These are phyloP conservation scores for Condylostylus longicornis DNA, from an alignment of 1,140 invertebrate species.

Conservation along the genomic window DNA sequence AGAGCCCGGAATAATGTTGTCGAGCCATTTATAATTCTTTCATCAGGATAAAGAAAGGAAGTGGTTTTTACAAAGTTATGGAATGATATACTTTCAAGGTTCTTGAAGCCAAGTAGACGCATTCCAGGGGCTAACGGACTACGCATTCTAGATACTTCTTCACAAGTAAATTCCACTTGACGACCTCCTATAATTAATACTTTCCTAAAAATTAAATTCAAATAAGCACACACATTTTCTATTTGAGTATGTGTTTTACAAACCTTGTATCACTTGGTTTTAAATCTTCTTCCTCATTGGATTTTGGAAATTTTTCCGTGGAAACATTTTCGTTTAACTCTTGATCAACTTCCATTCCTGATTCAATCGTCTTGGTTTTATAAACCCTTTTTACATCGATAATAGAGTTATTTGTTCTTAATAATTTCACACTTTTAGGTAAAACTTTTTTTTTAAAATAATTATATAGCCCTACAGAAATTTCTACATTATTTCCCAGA, in stretches of 20 bases:
- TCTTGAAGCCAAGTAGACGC: conserved; percentile 28
- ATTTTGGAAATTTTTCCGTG: too few relatives aligned
- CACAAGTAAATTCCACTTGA: conserved; percentile 13
- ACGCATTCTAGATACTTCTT: conserved; percentile 17
- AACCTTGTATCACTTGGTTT: neutral
- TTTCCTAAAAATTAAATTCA: conserved; percentile 13
- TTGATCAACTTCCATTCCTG: conserved; percentile 15
- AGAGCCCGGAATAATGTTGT: conserved; percentile 25
- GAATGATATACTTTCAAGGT: conserved; percentile 13
- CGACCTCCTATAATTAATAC: conserved; percentile 13
- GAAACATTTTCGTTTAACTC: conserved; percentile 17
- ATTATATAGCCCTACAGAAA: conserved; percentile 25
- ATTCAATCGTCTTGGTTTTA: conserved; percentile 15
- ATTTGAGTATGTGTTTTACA: too few relatives aligned
- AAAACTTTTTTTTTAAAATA: conserved; percentile 19
- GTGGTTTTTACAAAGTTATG: conserved; percentile 19
- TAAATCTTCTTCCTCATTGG: too few relatives aligned
- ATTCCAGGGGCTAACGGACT: conserved; percentile 20
- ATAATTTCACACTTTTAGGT: conserved; percentile 19
- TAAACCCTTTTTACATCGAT: conserved; percentile 17
- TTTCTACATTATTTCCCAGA: conserved; percentile 16
- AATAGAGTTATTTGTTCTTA: conserved; percentile 21
- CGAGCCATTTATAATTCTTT: conserved; percentile 21
- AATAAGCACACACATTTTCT: neutral
- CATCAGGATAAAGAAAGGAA: conserved; percentile 29